Evolutionary conservation across 2,113 vertebrate genomes (phyloP).

Genomic region (Misgurnus anguillicaudatus): DNA sequence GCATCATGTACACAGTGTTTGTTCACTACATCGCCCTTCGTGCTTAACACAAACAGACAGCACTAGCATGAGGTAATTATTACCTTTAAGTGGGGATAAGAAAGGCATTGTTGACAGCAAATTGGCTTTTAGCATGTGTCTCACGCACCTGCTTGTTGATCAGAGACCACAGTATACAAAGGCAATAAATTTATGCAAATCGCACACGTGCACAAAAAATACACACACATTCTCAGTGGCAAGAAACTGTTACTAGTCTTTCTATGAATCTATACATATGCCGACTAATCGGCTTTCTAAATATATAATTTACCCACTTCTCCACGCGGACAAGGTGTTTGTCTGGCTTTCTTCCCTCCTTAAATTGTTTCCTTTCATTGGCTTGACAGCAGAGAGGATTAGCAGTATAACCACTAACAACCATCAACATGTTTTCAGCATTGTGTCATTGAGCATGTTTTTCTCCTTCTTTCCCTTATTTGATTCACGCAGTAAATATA

Average conservation of each 20-base stretch:
- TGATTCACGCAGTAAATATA: conserved; percentile 52
- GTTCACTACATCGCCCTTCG: conserved; percentile 26
- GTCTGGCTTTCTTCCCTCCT: conserved; percentile 49
- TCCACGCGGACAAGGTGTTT: conserved; percentile 57
- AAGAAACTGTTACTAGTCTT: neutral
- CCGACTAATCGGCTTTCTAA: conserved; percentile 64
- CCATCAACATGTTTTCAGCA: conserved; percentile 68
- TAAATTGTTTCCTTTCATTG: conserved; percentile 66
- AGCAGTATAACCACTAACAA: conserved; percentile 66
- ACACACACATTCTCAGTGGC: conserved; percentile 19
- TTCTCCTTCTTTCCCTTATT: conserved; percentile 52
- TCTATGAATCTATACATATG: conserved; percentile 52
- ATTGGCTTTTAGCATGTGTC: conserved; percentile 62
- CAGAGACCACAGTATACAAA: conserved; percentile 59
- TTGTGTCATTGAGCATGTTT: conserved; percentile 62
- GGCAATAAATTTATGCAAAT: conserved; percentile 18
- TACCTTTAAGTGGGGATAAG: conserved; percentile 70
- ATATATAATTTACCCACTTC: conserved; percentile 52
- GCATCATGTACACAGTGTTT: conserved; percentile 23
- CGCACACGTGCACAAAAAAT: conserved; percentile 8
- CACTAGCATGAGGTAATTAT: conserved; percentile 64
- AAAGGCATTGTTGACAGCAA: conserved; percentile 69
- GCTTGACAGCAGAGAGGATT: conserved; percentile 68
- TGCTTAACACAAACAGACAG: conserved; percentile 54
- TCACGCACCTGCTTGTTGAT: conserved; percentile 64